Conservation (phyloP, 2,113 vertebrate genomes). For the Nothoprocta pentlandii region DNA sequence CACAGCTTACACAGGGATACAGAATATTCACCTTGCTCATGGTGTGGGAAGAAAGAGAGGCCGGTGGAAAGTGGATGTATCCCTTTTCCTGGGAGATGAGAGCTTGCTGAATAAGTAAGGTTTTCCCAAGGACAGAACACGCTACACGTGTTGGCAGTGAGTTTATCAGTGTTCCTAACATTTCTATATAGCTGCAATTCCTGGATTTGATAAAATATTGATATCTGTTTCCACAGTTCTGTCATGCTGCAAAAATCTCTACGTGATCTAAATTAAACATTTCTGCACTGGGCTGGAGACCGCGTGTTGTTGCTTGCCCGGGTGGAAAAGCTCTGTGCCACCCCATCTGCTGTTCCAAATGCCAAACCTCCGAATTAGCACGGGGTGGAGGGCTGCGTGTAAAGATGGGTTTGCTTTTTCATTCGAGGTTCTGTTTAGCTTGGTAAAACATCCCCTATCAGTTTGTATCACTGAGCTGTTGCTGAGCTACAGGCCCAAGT, state of each 20-base stretch:
- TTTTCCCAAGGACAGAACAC: conserved; percentile 9
- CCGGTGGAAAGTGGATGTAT: neutral
- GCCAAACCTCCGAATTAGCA: conserved; percentile 34
- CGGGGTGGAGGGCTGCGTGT: neutral
- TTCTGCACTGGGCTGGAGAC: neutral
- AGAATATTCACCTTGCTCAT: neutral
- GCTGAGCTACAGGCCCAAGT: conserved; percentile 41
- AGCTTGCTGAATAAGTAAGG: neutral
- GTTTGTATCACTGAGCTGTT: conserved; percentile 35
- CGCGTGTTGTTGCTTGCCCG: conserved; percentile 19
- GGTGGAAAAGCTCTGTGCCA: conserved; percentile 26
- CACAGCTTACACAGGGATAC: neutral
- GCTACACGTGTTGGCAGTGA: neutral
- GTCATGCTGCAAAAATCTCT: conserved; percentile 39
- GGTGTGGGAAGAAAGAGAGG: neutral
- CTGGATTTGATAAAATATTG: conserved; percentile 71
- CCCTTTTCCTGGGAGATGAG: neutral
- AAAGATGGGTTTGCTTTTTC: conserved; percentile 43
- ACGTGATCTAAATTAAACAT: conserved; percentile 66
- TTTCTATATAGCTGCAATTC: conserved; percentile 64
- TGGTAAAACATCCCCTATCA: conserved; percentile 56
- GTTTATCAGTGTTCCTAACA: conserved; percentile 43
- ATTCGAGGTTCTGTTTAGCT: conserved; percentile 65
- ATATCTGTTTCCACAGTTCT: conserved; percentile 35
- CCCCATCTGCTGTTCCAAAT: conserved; percentile 62